Evolutionary conservation across 2,888 invertebrate genomes (phyloP).

Genomic region (Flabesymbios commensalis): DNA sequence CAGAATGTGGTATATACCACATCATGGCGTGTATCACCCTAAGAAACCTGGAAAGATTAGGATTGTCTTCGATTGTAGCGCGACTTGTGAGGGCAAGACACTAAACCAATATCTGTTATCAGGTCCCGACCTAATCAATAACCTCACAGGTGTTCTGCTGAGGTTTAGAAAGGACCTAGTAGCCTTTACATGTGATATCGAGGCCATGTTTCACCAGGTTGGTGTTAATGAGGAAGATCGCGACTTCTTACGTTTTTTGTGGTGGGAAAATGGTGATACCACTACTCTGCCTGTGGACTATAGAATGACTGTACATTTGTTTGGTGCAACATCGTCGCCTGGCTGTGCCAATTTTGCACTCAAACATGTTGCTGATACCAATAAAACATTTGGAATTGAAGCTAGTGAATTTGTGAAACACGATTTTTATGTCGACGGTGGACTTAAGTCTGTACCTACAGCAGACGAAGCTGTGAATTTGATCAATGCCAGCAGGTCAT

Average conservation of each 20-base stretch:
- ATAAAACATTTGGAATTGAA: neutral
- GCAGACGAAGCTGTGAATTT: neutral
- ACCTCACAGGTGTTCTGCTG: conserved; percentile 18
- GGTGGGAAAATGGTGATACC: conserved; percentile 15
- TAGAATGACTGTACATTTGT: conserved; percentile 22
- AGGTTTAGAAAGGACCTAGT: conserved; percentile 14
- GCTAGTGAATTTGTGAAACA: neutral
- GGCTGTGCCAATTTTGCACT: neutral
- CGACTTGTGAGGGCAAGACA: conserved; percentile 6
- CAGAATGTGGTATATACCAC: conserved; percentile 21
- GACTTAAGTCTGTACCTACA: neutral
- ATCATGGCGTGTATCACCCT: conserved; percentile 27
- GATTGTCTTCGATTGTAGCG: conserved; percentile 25
- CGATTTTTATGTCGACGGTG: neutral
- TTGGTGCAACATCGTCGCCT: conserved; percentile 1
- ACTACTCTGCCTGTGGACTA: conserved; percentile 1
- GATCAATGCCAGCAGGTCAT: conserved; percentile 8
- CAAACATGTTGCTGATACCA: neutral
- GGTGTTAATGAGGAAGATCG: conserved; percentile 8
- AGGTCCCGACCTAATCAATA: conserved; percentile 25
- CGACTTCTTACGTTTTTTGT: conserved; percentile 20
- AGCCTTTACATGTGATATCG: conserved; percentile 8
- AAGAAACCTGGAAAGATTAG: conserved; percentile 20
- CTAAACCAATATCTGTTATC: conserved; percentile 19
- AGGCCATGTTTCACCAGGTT: conserved; percentile 25